These are phyloP conservation scores for Oenanthe melanoleuca DNA, from an alignment of 2,113 vertebrate species.

Conservation along the genomic window DNA sequence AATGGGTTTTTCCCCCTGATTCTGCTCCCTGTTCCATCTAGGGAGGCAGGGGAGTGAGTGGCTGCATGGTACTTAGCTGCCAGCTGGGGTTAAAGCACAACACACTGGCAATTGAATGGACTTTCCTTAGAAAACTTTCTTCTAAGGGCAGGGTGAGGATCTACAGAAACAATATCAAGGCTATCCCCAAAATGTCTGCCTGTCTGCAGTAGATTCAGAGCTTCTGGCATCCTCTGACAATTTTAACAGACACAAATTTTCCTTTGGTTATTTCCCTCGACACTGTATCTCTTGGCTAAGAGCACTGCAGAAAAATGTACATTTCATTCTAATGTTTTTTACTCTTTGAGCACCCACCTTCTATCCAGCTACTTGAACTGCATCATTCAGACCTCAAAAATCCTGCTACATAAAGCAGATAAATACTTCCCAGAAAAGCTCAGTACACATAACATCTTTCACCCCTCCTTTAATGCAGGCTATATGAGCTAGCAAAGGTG, in stretches of 20 bases:
- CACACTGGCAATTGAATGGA: neutral
- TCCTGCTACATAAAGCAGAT: neutral
- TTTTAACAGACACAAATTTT: neutral
- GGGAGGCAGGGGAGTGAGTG: neutral
- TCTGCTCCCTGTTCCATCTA: neutral
- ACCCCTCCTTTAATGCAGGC: neutral
- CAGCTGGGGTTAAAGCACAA: neutral
- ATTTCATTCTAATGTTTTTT: neutral
- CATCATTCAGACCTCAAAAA: neutral
- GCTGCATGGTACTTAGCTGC: neutral
- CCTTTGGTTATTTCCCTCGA: neutral
- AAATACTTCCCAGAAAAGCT: neutral
- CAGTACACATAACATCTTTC: neutral
- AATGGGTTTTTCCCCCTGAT: rapidly evolving
- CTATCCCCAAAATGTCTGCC: neutral
- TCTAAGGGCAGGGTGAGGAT: neutral
- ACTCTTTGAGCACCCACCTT: neutral
- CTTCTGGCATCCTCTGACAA: neutral
- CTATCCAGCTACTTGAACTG: neutral
- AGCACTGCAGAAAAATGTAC: neutral
- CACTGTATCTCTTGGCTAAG: neutral
- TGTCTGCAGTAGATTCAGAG: neutral
- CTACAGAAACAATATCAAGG: neutral
- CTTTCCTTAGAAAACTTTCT: neutral
- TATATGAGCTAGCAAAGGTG: neutral